Evolutionary conservation across 2,888 invertebrate species (phyloP).

Genomic region (Caenorhabditis macrosperma): DNA sequence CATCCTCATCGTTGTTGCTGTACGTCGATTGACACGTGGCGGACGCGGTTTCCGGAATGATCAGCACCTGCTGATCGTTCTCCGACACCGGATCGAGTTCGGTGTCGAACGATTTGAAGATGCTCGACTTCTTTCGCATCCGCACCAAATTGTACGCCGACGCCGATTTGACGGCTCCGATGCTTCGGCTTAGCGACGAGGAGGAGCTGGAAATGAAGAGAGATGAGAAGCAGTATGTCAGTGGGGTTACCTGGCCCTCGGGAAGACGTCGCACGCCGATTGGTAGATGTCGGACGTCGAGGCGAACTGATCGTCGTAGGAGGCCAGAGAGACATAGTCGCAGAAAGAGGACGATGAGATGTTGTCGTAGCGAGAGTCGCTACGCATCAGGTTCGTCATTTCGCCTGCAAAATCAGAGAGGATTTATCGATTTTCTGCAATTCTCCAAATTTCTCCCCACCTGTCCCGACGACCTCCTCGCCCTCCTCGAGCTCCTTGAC

Average conservation of each 20-base stretch:
- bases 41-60: constrained; percentile 33
- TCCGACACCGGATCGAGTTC: constrained; percentile 68
- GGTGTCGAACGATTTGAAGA: constrained; percentile 71
- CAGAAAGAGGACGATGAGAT: constrained; percentile 71
- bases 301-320: constrained; percentile 50
- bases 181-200: constrained; percentile 18
- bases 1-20: constrained; percentile 48
- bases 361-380: constrained; percentile 71
- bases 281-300: constrained; percentile 68
- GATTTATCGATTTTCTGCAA: not conserved
- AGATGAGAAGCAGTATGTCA: not conserved
- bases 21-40: constrained; percentile 50
- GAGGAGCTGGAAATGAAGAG: not conserved
- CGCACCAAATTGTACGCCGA: constrained; percentile 66
- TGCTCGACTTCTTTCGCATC: constrained; percentile 58
- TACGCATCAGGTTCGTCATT: constrained; percentile 58
- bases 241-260: constrained; percentile 21
- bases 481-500: constrained; percentile 23
- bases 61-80: constrained; percentile 36
- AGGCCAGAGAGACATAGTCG: constrained; percentile 64
- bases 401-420: constrained; percentile 29
- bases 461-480: constrained; percentile 29
- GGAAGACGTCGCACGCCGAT: constrained; percentile 60
- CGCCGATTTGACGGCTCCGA: constrained; percentile 62
- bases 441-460: not conserved